A percentile compares a stretch with the other conserved stretches of the same genome.
Conservation (phyloP, 2,113 vertebrate species). For the Sturnira hondurensis region DNA sequence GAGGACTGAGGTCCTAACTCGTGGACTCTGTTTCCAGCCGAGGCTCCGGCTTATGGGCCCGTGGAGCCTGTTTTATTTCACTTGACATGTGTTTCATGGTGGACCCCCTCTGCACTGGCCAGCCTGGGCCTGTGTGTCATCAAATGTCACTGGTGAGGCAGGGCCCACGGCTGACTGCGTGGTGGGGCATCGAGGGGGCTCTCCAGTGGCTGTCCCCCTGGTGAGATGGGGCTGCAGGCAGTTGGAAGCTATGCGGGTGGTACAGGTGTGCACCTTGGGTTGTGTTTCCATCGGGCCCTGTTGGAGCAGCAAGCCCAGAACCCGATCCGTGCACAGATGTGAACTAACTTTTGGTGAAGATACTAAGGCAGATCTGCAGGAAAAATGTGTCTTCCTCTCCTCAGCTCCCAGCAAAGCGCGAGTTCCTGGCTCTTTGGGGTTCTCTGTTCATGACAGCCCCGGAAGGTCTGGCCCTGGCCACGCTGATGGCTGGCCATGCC, state of each 20-base stretch:
- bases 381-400: background rate
- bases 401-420: background rate
- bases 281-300: too few relatives aligned
- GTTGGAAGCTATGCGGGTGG: too few relatives aligned
- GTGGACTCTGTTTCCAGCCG: background rate
- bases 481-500: accelerated
- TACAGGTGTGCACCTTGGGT: background rate
- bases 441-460: background rate
- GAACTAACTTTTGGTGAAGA: background rate
- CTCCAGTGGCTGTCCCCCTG: background rate
- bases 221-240: too few relatives aligned
- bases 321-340: accelerated
- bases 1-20: background rate
- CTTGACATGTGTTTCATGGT: background rate
- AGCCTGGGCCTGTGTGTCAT: background rate
- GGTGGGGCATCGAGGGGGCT: background rate
- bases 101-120: background rate
- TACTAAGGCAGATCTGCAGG: background rate
- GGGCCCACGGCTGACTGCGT: background rate
- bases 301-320: background rate
- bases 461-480: accelerated
- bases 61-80: background rate
- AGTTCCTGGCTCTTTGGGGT: background rate
- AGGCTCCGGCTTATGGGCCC: background rate
- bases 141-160: background rate